Conservation (phyloP, 1,140 invertebrate species). For the Caligus rogercresseyi region DNA sequence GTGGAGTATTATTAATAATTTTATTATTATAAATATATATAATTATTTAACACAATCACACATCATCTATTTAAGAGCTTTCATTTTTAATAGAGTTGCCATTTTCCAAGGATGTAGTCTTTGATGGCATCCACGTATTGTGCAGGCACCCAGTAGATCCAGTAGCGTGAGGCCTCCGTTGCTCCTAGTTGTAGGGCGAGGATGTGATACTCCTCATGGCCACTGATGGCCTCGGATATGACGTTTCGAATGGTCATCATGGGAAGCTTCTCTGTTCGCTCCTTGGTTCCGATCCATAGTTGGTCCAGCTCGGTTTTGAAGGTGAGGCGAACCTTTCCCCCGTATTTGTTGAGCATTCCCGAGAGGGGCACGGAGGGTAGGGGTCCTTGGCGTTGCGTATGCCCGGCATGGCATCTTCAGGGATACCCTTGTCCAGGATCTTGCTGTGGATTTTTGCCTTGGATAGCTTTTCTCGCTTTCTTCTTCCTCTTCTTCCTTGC, state of each 20-base stretch:
- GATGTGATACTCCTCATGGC: constrained; percentile 79
- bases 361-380: constrained; percentile 61
- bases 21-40: no score
- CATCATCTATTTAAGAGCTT: no score
- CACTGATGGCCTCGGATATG: constrained; percentile 64
- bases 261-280: constrained; percentile 75
- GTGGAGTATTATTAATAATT: no score
- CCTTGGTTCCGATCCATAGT: constrained; percentile 82
- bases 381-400: constrained; percentile 49
- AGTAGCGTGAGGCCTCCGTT: constrained; percentile 72
- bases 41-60: no score
- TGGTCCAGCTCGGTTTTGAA: constrained; percentile 83
- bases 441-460: constrained; percentile 71
- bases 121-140: constrained; percentile 80
- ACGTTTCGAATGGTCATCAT: constrained; percentile 71
- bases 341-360: constrained; percentile 78
- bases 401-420: constrained; percentile 73
- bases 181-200: constrained; percentile 71
- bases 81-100: constrained; percentile 39
- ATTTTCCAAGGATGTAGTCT: constrained; percentile 70
- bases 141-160: constrained; percentile 87
- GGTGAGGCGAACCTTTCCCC: constrained; percentile 77
- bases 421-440: constrained; percentile 72
- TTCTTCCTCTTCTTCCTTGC: neutral
- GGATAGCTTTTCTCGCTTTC: constrained; percentile 57